Evolutionary conservation across 2,888 invertebrate genomes (phyloP), one percentile per base, ranked within the genome.

Genomic region (Harpagoxenus sublaevis): DNA sequence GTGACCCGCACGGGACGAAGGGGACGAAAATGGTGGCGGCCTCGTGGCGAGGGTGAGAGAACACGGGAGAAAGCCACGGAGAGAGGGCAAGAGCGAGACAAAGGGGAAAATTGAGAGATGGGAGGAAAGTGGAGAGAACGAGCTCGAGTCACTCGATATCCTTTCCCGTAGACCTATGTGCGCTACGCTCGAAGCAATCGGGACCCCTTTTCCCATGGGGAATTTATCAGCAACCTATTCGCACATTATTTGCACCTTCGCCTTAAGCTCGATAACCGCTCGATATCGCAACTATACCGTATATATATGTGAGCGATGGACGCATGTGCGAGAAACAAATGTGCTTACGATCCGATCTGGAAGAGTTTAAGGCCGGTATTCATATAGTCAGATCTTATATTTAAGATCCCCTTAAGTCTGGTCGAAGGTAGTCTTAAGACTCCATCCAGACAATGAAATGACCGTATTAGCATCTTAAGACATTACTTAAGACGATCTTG

Each of bases 101-200:
- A 63, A 73, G 81, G 48, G 42, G 84, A 73, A 84, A 86, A 84
- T 86, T 73, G 86, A 70, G 83, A 78, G 63, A 84, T 48, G 60
- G 53, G 39, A 82, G 79, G 70, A 83, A 86, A 86, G 31, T 48
- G 55, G 39, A 73, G 77, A 86, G 88, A 87, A 23, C 23, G 23
- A 83, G 88, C 87, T 86, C 89, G 84, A 91, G 87, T 91, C 86
- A 89, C 88, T 88, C 91, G 89, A 90, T 89, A 89, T 87, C 66
- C 85, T 78, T 83, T 82, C 86, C 86, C 85, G 84, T 87, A 87
- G 86, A 91, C 89, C 91, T 91, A 89, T 89, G 89, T 89, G 89
- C 91, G 92, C 90, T 89, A 86, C 87, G 90, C 23, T 90, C 90
- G 89, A 89, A 88, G 87, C 89, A 89, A 90, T 86, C 86, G 84